These are phyloP conservation scores for Paraplagusia blochii DNA, from an alignment of 2,113 vertebrate genomes.

Conservation along the genomic window DNA sequence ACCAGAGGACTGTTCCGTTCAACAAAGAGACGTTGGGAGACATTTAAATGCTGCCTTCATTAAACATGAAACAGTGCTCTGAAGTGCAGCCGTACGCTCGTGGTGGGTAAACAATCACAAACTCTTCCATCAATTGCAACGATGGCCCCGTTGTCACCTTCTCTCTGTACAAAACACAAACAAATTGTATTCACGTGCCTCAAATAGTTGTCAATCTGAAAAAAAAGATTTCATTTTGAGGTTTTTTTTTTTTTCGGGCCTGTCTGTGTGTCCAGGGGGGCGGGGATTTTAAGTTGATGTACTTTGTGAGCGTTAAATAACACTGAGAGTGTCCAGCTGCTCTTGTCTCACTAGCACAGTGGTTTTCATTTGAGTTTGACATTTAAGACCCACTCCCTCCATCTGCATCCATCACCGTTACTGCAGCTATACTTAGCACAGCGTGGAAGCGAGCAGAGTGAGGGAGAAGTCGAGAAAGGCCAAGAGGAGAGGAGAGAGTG, in stretches of 20 bases:
- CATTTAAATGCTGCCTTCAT: constrained; percentile 46
- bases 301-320: constrained; percentile 42
- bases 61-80: constrained; percentile 30
- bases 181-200: constrained; percentile 25
- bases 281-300: no score
- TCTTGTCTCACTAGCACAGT: constrained; percentile 48
- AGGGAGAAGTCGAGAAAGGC: constrained; percentile 23
- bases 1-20: constrained; percentile 24
- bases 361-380: constrained; percentile 67
- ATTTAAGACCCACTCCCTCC: constrained; percentile 61
- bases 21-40: not conserved
- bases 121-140: constrained; percentile 4
- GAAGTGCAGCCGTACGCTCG: not conserved
- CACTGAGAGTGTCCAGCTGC: constrained; percentile 43
- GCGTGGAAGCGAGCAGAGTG: constrained; percentile 22
- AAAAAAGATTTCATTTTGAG: constrained; percentile 1
- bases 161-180: not conserved
- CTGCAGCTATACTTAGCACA: constrained; percentile 51
- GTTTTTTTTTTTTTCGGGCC: not conserved
- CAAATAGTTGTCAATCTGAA: constrained; percentile 20
- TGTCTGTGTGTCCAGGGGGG: not conserved
- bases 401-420: constrained; percentile 67
- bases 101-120: constrained; percentile 1
- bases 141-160: constrained; percentile 4
- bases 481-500: constrained; percentile 18